Percentiles rank a stretch among this genome's conserved stretches.
phyloP scores from a whole-genome alignment of 2,113 vertebrate species.

The Calyptomena viridis region DNA sequence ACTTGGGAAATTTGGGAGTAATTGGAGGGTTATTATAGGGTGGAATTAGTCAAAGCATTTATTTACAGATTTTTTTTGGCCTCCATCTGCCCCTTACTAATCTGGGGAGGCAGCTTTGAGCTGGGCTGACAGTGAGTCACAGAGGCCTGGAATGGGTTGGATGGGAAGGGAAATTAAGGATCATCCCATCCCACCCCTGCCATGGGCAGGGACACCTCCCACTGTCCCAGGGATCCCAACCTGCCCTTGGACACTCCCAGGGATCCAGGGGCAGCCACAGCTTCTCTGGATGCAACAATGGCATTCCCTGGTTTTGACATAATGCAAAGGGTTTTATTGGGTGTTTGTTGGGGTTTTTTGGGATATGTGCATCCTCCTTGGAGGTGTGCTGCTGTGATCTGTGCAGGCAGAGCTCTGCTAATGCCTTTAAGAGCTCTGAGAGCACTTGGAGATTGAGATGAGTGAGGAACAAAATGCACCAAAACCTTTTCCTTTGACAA shows the following conservation, averaged over 20 bases:
- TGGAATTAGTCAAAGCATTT: not conserved
- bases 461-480: not conserved
- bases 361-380: accelerated
- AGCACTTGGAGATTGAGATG: not conserved
- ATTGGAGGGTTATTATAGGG: not conserved
- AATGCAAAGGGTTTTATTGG: accelerated
- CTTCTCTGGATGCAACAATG: not conserved
- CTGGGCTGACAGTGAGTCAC: not conserved
- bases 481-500: not conserved
- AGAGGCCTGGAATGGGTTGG: not conserved
- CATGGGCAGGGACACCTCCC: not conserved
- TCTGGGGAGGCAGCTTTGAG: not conserved
- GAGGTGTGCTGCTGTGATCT: accelerated
- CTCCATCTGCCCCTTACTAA: not conserved
- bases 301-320: not conserved
- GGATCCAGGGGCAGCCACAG: not conserved
- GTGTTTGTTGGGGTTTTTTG: accelerated
- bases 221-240: not conserved
- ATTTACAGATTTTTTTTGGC: not conserved
- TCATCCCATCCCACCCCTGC: not conserved
- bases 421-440: not conserved
- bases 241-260: not conserved
- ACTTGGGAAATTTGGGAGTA: not conserved
- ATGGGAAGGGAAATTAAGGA: not conserved
- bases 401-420: not conserved